These are phyloP conservation scores for Anser cygnoides DNA, from an alignment of 2,113 vertebrate species.

Conservation along the genomic window DNA sequence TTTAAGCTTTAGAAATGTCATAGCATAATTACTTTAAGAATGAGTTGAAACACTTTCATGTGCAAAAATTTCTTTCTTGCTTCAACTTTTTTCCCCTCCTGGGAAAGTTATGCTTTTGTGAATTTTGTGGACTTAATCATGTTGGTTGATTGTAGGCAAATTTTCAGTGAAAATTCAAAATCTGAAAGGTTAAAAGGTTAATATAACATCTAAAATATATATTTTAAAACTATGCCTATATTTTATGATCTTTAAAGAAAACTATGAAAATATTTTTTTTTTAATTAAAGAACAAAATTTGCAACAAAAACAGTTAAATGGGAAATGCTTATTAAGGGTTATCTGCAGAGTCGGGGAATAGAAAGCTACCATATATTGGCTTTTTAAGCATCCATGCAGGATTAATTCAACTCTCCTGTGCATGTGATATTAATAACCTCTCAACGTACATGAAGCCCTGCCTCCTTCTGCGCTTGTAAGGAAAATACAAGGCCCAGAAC, in stretches of 20 bases:
- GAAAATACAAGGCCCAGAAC: background rate
- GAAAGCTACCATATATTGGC: background rate
- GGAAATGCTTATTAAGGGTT: background rate
- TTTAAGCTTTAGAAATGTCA: slow-evolving; percentile 68
- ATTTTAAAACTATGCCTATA: background rate
- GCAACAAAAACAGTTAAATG: background rate
- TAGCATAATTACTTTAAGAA: slow-evolving; percentile 65
- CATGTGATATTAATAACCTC: background rate
- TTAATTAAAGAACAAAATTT: background rate
- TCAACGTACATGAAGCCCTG: background rate
- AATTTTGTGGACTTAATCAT: slow-evolving; percentile 20
- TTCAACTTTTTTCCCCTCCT: slow-evolving; percentile 17
- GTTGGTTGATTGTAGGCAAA: background rate
- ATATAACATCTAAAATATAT: background rate
- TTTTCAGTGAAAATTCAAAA: slow-evolving; percentile 16
- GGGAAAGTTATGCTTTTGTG: background rate
- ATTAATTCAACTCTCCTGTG: slow-evolving; percentile 9
- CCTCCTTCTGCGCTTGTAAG: background rate
- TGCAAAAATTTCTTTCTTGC: slow-evolving; percentile 32
- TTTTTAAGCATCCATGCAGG: background rate
- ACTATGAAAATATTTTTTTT: background rate
- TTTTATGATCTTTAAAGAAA: background rate
- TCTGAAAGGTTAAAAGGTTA: background rate
- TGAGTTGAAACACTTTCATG: slow-evolving; percentile 27
- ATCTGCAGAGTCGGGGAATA: background rate